Conservation (phyloP, 2,113 vertebrate genomes). For the Hippocampus zosterae region DNA sequence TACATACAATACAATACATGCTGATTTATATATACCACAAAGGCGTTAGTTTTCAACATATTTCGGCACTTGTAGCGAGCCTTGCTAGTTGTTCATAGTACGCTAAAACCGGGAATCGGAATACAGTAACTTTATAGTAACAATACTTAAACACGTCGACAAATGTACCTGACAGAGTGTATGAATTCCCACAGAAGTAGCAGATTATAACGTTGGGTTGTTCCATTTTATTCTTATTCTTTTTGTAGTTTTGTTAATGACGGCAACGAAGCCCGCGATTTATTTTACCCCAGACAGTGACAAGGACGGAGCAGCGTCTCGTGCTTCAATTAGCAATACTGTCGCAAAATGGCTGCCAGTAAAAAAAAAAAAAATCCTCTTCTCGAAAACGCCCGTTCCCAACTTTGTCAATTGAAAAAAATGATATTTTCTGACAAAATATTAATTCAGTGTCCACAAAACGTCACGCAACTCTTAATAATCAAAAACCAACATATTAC, state of each 20-base stretch:
- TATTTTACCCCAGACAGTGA: neutral
- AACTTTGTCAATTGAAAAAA: too few species aligned
- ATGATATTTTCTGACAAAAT: too few species aligned
- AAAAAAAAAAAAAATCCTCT: too few species aligned
- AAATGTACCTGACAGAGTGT: slow-evolving; percentile 40
- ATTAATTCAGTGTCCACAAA: too few species aligned
- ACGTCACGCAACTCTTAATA: too few species aligned
- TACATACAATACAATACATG: too few species aligned
- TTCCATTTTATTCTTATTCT: neutral
- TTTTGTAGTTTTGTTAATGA: neutral
- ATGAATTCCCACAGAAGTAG: slow-evolving; percentile 40
- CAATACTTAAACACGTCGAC: neutral
- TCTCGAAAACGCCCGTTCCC: too few species aligned
- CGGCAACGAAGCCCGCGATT: neutral
- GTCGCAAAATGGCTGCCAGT: neutral
- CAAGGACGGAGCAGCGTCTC: neutral
- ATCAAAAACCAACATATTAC: too few species aligned
- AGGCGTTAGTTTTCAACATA: neutral
- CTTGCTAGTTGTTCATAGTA: neutral
- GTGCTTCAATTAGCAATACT: neutral
- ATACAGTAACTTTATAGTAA: neutral
- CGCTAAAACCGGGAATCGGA: neutral
- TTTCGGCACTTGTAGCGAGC: neutral
- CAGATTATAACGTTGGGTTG: slow-evolving; percentile 24
- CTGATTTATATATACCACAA: too few species aligned